Evolutionary conservation across 2,113 vertebrate species (phyloP), one percentile per base, ranked within the genome.

Genomic region (Copsychus sechellarum): DNA sequence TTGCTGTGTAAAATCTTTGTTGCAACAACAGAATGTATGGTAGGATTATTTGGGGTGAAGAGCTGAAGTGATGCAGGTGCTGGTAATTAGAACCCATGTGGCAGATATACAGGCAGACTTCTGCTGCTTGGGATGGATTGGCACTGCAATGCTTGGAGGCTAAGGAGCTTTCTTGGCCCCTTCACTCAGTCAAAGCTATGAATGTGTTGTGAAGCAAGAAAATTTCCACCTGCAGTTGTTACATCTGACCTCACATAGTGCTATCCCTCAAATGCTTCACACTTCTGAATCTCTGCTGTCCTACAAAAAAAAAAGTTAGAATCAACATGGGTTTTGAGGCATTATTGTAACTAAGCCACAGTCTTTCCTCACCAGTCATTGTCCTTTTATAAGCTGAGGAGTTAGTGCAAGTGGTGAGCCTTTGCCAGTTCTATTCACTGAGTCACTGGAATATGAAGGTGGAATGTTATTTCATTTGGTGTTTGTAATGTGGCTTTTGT

Each of bases 401-500:
- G 26, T 70, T 90, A 67, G 33, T 51, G 42, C 64, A 62, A 38
- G 33, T 42, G 24, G 24, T 74, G 33, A 77, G 28, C 53, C 28
- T 93, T 89, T 92, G 87, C 47, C 28, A 23, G 56, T 25, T 7
- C 71, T 71, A n/a, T 34, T 48, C 14, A 40, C 42, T 29, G 29
- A 80, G 45, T 67, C 56, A 40, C 58, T 54, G 47, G 28, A 54
- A 5, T 81, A 69, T 66, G 86, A 66, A 85, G 69, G 25, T 92
- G 80, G 33, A 81, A 64, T 90, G 65, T 96, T 92, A 86, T 90
- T 96, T 96, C 34, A 70, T 93, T 95, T 95, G 77, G 54, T 43
- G 15, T 90, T 86, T 64, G 81, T 56, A 60, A 65, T 66, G 21
- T 88, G 58, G 19, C 48, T 93, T 90, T 87, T 76, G 53, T 91